Percentiles rank a stretch among this genome's conserved stretches.
These are phyloP conservation scores for Aporophyla nigra DNA, from an alignment of 2,888 invertebrate species.

Conservation along the genomic window DNA sequence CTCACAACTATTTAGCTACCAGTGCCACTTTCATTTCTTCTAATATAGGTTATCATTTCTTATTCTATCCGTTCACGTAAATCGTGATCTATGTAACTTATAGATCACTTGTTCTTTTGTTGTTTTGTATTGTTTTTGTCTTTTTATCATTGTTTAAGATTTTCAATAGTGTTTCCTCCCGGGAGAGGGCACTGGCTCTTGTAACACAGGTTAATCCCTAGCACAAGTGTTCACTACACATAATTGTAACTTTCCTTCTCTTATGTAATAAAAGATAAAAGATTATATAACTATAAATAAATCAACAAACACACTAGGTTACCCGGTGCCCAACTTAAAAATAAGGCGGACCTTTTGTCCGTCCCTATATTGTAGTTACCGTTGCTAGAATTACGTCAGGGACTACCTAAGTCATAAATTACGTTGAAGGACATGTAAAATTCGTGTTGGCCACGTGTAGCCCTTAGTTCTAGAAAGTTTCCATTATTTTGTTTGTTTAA, in stretches of 20 bases:
- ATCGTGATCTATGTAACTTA: background rate
- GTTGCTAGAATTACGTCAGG: constrained; percentile 53
- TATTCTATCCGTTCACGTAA: background rate
- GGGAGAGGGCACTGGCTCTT: too few relatives aligned
- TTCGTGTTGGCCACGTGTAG: constrained; percentile 26
- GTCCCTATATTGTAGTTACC: background rate
- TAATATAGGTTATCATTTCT: background rate
- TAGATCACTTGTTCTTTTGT: background rate
- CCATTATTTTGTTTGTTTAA: constrained; percentile 32
- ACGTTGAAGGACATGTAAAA: constrained; percentile 50
- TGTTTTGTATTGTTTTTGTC: too few relatives aligned
- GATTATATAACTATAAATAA: too few relatives aligned
- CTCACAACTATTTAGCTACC: background rate
- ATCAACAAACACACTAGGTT: too few relatives aligned
- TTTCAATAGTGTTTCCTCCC: too few relatives aligned
- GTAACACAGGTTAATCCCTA: too few relatives aligned
- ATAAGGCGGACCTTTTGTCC: constrained; percentile 19
- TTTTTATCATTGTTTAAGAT: too few relatives aligned
- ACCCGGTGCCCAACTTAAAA: background rate
- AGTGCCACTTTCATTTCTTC: background rate
- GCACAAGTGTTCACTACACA: too few relatives aligned
- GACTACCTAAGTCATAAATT: constrained; percentile 52
- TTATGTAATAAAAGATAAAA: too few relatives aligned
- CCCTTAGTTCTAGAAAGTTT: constrained; percentile 30
- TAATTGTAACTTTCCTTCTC: too few relatives aligned